A percentile compares a stretch with the other conserved stretches of the same genome.
Conservation (phyloP, 2,113 vertebrate genomes). For the Tenrec ecaudatus region DNA sequence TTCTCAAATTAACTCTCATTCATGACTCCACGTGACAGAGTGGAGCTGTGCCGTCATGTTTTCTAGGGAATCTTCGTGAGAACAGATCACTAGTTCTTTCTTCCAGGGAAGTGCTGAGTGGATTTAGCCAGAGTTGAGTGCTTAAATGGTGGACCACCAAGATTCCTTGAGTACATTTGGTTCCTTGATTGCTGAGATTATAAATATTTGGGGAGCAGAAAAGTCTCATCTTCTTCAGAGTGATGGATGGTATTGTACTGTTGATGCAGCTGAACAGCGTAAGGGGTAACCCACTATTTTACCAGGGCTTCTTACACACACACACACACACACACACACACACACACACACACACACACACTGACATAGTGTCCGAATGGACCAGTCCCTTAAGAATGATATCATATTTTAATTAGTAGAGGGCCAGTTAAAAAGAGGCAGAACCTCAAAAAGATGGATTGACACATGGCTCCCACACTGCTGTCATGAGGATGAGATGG, state of each 20-base stretch:
- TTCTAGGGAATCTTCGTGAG: background rate
- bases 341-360: too few relatives aligned
- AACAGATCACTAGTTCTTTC: background rate
- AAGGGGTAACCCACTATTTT: too few relatives aligned
- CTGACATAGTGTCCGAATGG: too few relatives aligned
- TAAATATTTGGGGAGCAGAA: too few relatives aligned
- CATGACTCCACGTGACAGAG: background rate
- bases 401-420: background rate
- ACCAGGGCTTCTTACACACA: too few relatives aligned
- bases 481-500: background rate
- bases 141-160: background rate
- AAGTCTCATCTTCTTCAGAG: too few relatives aligned
- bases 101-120: background rate
- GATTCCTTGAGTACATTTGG: background rate
- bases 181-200: too few relatives aligned
- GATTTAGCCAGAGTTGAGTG: background rate
- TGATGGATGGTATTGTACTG: too few relatives aligned
- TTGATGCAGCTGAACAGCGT: too few relatives aligned
- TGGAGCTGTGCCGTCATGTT: background rate
- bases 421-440: background rate
- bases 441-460: background rate
- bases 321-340: too few relatives aligned
- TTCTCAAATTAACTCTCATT: background rate
- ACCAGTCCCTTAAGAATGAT: background rate
- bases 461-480: background rate